Base-by-base conservation (phyloP, 1,140 invertebrate genomes). In the Danaus melanippus region DNA sequence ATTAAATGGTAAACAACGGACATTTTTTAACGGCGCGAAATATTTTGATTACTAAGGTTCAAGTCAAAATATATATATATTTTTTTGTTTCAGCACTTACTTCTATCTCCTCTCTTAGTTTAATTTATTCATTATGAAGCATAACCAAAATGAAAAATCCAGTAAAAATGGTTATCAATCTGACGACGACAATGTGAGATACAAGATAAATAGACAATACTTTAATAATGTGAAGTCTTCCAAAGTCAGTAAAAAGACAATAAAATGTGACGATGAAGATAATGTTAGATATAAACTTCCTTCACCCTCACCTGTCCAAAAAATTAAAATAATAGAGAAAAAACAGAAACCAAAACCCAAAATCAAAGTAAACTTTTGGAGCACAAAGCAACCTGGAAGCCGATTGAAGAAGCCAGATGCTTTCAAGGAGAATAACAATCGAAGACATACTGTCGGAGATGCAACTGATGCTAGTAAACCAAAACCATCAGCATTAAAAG, bases 341-440 rank as follows among this genome's bases (percentile, higher is more conserved):
- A 84, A 82, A 55, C 57, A 62, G 10, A 82, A 85, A 66, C 60
- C 66, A n/a, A 86, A 82, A 70, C 67, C 74, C 9, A 84, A 79
- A 71, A 83, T 85, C 7, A 86, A 86, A 71, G 81, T 86, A 0
- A 86, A 86, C 46, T 86, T 86, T 50, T 86, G 81, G 84, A 86
- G 84, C 54, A 79, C 71, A 56, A 86, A 84, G 56, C 66, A 69
- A 66, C 59, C 66, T 39, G 49, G 57, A 1, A 76, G 57, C 15
- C 63, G 70, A 53, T 52, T 76, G 45, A 61, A 72, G 43, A 75
- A 71, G 47, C 17, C 59, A 50, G 66, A 70, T 9, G 69, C 44
- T 39, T 49, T 15, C 15, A 58, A 69, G 56, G 58, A 69, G 41
- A 76, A 67, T 42, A 57, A 50, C 15, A 79, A 76, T 40, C 64